Conservation (phyloP, 2,797 vertebrate species). For the Mallotus villosus region DNA sequence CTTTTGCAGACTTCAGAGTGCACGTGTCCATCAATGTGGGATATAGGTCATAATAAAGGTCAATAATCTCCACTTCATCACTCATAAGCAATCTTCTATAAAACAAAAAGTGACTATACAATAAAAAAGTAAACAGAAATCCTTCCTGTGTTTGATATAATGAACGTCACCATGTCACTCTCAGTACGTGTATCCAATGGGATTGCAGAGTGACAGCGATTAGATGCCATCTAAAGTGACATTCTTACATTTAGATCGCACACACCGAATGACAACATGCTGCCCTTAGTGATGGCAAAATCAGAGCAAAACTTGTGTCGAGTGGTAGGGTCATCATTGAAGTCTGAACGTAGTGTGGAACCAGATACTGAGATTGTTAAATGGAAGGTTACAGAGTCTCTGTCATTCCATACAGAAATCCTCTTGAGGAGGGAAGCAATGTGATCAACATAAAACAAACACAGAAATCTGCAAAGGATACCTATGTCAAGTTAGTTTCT, state of each 20-base stretch:
- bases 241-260: constrained; percentile 16
- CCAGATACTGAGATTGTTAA: constrained; percentile 33
- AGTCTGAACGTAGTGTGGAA: constrained; percentile 34
- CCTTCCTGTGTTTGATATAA: constrained; percentile 47
- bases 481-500: constrained; percentile 53
- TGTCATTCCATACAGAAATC: constrained; percentile 53
- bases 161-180: constrained; percentile 33
- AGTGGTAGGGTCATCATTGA: constrained; percentile 25
- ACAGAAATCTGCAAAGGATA: constrained; percentile 56
- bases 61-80: constrained; percentile 37
- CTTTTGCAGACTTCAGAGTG: constrained; percentile 60
- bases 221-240: constrained; percentile 32
- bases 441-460: constrained; percentile 48
- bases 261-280: constrained; percentile 42
- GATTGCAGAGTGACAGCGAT: constrained; percentile 44
- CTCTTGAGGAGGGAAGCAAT: constrained; percentile 59
- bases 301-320: constrained; percentile 26
- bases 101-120: constrained; percentile 64
- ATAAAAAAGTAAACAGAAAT: constrained; percentile 55
- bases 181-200: constrained; percentile 60
- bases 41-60: constrained; percentile 54
- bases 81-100: constrained; percentile 59
- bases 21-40: constrained; percentile 42
- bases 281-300: constrained; percentile 32
- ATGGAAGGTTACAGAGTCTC: constrained; percentile 40